A percentile compares a stretch with the other conserved stretches of the same genome.
phyloP scores from a whole-genome alignment of 1,140 invertebrate species.

The Geopemphigus sp. region DNA sequence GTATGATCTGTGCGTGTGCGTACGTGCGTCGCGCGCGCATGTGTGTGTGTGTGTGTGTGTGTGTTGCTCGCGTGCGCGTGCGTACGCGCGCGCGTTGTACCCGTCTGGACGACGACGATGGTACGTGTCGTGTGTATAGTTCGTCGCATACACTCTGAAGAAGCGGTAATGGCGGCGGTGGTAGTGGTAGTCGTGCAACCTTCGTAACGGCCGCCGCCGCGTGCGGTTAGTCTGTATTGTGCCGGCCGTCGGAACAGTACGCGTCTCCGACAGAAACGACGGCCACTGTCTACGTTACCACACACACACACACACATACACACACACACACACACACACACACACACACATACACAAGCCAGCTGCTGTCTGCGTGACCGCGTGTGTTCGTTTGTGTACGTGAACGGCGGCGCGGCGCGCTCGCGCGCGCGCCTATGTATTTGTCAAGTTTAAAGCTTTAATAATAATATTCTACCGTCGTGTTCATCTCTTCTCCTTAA shows the following conservation, averaged over 20 bases:
- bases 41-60: not conserved
- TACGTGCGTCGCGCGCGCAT: not conserved
- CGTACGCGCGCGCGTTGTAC: no score
- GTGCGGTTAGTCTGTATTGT: constrained; percentile 37
- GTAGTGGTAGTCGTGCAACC: constrained; percentile 19
- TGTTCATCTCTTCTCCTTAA: no score
- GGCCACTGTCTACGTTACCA: no score
- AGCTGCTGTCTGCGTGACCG: constrained; percentile 4
- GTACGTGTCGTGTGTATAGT: not conserved
- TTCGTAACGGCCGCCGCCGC: constrained; percentile 30
- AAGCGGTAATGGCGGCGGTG: not conserved
- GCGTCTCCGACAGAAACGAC: not conserved
- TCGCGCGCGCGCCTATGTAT: not conserved
- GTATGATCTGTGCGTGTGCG: not conserved
- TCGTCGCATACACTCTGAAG: not conserved
- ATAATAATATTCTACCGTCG: not conserved
- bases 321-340: no score
- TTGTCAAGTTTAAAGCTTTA: not conserved
- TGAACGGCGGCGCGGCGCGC: not conserved
- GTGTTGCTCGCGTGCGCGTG: not conserved
- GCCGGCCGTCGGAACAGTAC: constrained; percentile 36
- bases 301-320: no score
- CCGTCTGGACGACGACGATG: constrained; percentile 31
- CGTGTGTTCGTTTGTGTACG: not conserved
- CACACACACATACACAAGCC: no score